Evolutionary conservation across 2,797 vertebrate genomes (phyloP).

Genomic region (Megalops cyprinoides): DNA sequence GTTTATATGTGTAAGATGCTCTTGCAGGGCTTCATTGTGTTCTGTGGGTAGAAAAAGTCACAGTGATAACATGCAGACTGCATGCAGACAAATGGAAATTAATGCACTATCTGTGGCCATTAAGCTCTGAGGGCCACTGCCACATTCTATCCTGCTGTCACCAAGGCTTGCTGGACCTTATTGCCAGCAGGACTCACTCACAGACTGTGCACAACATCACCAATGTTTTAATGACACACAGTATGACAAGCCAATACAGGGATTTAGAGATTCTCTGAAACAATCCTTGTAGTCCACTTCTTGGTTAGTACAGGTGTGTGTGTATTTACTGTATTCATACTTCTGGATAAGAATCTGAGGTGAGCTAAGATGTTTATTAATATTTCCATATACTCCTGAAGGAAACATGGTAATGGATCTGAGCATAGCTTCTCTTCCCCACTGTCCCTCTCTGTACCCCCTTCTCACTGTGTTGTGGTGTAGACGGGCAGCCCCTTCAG

Average conservation of each 20-base stretch:
- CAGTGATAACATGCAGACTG: background rate
- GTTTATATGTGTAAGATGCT: background rate
- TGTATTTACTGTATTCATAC: background rate
- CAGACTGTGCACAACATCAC: background rate
- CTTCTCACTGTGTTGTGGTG: slow-evolving; percentile 36
- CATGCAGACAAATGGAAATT: background rate
- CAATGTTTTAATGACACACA: background rate
- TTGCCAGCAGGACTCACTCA: background rate
- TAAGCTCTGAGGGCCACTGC: background rate
- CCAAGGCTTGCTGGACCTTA: background rate
- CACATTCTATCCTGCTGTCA: background rate
- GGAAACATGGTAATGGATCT: background rate
- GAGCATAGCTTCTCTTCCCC: background rate
- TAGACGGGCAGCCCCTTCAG: slow-evolving; percentile 94
- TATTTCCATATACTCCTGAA: background rate
- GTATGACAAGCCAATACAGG: background rate
- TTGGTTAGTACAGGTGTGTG: background rate
- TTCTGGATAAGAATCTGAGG: background rate
- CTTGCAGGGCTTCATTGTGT: background rate
- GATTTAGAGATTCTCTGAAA: background rate
- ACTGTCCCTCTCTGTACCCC: background rate
- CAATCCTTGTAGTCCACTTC: background rate
- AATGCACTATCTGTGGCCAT: background rate
- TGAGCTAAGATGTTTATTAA: background rate
- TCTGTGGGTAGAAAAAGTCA: background rate